Evolutionary conservation across 1,140 invertebrate genomes (phyloP), one percentile per base, ranked within the genome.

Genomic region (Linepithema humile): DNA sequence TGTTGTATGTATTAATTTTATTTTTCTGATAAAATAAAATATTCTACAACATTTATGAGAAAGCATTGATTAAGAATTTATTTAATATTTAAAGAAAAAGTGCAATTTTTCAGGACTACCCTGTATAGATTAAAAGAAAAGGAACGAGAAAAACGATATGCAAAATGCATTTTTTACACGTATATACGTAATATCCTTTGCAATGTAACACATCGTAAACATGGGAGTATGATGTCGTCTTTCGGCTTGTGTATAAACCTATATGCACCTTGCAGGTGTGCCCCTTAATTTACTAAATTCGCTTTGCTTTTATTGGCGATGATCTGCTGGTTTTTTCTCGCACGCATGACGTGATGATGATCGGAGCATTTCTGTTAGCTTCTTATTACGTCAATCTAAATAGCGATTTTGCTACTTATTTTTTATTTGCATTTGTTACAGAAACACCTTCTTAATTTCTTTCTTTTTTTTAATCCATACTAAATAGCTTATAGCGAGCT

Each of bases 201-300:
- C 23, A 38, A 74, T 43, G 26, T 59, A 57, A 4, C 23, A 59
- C 50, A 53, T 73, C 35, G 17, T 59, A 59, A 59, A 74, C 53
- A 38, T 10, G 35, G 4, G 23, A 59, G 29, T 29, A 57, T 23
- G 7, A 72, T 43, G 53, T 43, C 29, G 53, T 43, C 29, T 43
- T 29, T 59, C 10, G 17, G 26, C 26, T n/a, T 59, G 38, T 12
- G 3, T 32, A 43, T 20, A 53, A 59, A 23, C 23, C 35, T 55
- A 38, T 57, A 73, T 73, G n/a, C n/a, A 57, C 2, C 38, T 59
- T 59, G 72, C 53, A 74, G 72, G 72, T 74, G 55, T 74, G 72
- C 26, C 5, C 38, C 55, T 74, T 57, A 59, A 74, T 74, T 74
- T 74, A 74, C 53, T 59, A 32, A 59, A 29, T 35, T 74, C 72